Evolutionary conservation across 2,888 invertebrate genomes (phyloP).

Genomic region (Eurois occulta): DNA sequence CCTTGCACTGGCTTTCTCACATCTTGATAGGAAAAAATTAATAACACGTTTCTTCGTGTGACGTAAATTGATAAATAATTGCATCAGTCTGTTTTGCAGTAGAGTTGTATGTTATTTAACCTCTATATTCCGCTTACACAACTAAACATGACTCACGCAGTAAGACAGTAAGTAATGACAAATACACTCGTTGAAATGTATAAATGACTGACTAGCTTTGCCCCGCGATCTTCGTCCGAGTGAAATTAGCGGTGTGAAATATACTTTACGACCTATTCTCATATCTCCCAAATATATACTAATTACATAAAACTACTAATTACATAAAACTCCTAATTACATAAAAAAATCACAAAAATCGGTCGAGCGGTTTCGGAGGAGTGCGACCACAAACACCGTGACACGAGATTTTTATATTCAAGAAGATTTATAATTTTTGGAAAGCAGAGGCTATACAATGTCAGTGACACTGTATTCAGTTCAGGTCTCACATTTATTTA

Average conservation of each 20-base stretch:
- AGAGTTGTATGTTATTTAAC: not conserved
- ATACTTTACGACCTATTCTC: no score
- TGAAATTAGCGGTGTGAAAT: no score
- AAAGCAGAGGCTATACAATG: not conserved
- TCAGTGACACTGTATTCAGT: not conserved
- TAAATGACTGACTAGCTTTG: not conserved
- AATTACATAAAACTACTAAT: no score
- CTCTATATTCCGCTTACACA: constrained; percentile 10
- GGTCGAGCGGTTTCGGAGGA: no score
- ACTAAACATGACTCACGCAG: constrained; percentile 3
- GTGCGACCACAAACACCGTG: no score
- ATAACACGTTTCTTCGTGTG: not conserved
- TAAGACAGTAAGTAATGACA: not conserved
- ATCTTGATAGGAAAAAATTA: not conserved
- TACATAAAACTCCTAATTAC: no score
- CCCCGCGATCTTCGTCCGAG: no score
- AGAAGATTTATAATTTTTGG: not conserved
- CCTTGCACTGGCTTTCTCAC: no score
- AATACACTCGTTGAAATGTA: not conserved
- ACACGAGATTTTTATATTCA: no score
- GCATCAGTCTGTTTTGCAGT: not conserved
- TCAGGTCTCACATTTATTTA: not conserved
- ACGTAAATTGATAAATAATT: not conserved
- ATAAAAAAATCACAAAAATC: no score
- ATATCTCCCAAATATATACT: no score